These are phyloP conservation scores for Acronicta leporina DNA, from an alignment of 2,888 invertebrate species.

Conservation along the genomic window DNA sequence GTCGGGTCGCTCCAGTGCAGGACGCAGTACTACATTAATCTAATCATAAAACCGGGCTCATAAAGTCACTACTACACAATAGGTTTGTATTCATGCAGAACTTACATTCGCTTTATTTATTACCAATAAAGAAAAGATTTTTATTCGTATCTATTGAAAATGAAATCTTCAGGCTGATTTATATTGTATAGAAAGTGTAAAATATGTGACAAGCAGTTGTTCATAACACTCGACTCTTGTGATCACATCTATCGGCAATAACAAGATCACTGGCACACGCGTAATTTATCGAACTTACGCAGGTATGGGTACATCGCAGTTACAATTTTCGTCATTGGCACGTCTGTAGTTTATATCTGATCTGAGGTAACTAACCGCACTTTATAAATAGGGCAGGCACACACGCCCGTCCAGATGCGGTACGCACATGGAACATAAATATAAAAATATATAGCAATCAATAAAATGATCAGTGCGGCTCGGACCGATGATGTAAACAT, in stretches of 20 bases:
- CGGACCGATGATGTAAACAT: constrained; percentile 73
- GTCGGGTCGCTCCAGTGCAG: constrained; percentile 7
- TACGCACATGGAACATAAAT: constrained; percentile 68
- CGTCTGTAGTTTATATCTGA: constrained; percentile 61
- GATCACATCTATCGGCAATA: constrained; percentile 32
- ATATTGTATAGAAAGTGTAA: not conserved
- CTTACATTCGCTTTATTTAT: not conserved
- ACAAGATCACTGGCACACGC: constrained; percentile 55
- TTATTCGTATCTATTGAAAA: no score
- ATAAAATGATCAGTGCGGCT: constrained; percentile 75
- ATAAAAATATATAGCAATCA: constrained; percentile 75
- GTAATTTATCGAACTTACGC: constrained; percentile 43
- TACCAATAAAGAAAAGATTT: not conserved
- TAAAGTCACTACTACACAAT: no score
- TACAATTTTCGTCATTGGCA: constrained; percentile 54
- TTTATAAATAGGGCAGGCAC: constrained; percentile 80
- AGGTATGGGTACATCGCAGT: constrained; percentile 37
- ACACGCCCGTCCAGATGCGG: constrained; percentile 74
- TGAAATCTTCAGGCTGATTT: not conserved
- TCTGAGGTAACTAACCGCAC: constrained; percentile 74
- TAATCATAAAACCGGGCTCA: no score
- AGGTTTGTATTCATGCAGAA: no score
- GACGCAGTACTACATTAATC: not conserved
- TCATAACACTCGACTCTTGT: constrained; percentile 41
- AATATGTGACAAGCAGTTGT: constrained; percentile 1